phyloP scores from a whole-genome alignment of 2,797 vertebrate species.

The Galago senegalensis region DNA sequence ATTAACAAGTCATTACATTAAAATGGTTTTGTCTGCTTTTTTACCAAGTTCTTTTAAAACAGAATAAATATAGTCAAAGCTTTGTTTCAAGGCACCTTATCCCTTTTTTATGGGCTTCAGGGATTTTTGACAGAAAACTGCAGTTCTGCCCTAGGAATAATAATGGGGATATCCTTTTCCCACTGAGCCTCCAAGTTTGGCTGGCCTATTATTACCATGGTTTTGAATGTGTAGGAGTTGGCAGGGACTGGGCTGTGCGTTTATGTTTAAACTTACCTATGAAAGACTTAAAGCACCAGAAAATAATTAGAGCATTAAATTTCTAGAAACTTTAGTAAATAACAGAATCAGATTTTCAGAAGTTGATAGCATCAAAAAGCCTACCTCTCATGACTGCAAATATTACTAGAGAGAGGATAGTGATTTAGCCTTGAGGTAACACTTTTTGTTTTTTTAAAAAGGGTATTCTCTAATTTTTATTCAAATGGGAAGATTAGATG shows the following conservation, averaged over 20 bases:
- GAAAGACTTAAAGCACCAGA: not conserved
- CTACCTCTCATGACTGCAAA: not conserved
- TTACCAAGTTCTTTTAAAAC: not conserved
- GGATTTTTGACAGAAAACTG: not conserved
- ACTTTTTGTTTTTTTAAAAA: too few species aligned
- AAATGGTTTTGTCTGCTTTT: constrained; percentile 2
- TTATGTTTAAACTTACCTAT: constrained; percentile 36
- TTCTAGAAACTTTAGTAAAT: constrained; percentile 6
- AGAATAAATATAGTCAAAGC: not conserved
- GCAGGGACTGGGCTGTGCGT: not conserved
- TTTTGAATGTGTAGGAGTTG: not conserved
- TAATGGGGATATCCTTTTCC: not conserved
- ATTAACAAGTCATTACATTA: constrained; percentile 6
- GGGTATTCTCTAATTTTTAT: not conserved
- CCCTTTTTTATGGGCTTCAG: not conserved
- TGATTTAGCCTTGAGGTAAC: constrained; percentile 9
- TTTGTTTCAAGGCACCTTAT: not conserved
- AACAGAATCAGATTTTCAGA: not conserved
- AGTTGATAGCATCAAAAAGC: not conserved
- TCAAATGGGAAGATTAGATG: not conserved
- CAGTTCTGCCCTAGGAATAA: not conserved
- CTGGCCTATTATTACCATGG: not conserved
- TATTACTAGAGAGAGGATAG: not conserved
- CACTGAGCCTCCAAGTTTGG: not conserved
- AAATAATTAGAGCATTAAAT: not conserved